Percentiles rank a stretch among this genome's conserved stretches.
Evolutionary conservation across 2,113 vertebrate genomes (phyloP).

Genomic region (Spilogale gracilis): DNA sequence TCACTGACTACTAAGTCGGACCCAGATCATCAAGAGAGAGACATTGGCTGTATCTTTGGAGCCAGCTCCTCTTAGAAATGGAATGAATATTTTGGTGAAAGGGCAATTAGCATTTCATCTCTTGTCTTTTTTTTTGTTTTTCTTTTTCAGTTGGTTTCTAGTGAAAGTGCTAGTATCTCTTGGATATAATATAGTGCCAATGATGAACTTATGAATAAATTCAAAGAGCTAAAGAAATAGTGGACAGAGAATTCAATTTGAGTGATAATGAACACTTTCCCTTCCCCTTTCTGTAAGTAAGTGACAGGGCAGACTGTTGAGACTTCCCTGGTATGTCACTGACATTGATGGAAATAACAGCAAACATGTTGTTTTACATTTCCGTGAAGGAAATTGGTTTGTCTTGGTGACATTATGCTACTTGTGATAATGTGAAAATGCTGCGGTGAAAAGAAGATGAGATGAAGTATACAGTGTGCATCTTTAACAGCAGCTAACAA

Average conservation of each 20-base stretch:
- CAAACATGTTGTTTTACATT: constrained; percentile 74
- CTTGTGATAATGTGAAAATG: constrained; percentile 65
- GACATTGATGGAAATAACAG: constrained; percentile 75
- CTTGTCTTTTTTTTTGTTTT: not conserved
- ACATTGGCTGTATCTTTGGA: not conserved
- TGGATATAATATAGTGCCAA: not conserved
- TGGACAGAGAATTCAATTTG: constrained; percentile 44
- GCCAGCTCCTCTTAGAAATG: not conserved
- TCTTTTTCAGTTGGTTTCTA: not conserved
- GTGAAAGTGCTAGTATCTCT: not conserved
- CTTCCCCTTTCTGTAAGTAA: constrained; percentile 51
- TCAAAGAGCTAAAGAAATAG: constrained; percentile 60
- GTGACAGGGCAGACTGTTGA: constrained; percentile 44
- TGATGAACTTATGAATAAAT: constrained; percentile 43
- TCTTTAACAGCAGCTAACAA: constrained; percentile 47
- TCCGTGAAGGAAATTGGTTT: constrained; percentile 70
- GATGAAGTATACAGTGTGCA: not conserved
- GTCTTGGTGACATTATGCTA: constrained; percentile 64
- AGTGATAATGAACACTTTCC: constrained; percentile 46
- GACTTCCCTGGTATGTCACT: constrained; percentile 52
- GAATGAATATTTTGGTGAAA: constrained; percentile 26
- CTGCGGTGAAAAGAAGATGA: constrained; percentile 46
- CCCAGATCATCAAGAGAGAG: not conserved
- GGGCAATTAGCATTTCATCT: not conserved
- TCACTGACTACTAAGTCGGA: not conserved